Evolutionary conservation across 2,888 invertebrate genomes (phyloP), one percentile per base, ranked within the genome.

Genomic region (Ellobium chinense): DNA sequence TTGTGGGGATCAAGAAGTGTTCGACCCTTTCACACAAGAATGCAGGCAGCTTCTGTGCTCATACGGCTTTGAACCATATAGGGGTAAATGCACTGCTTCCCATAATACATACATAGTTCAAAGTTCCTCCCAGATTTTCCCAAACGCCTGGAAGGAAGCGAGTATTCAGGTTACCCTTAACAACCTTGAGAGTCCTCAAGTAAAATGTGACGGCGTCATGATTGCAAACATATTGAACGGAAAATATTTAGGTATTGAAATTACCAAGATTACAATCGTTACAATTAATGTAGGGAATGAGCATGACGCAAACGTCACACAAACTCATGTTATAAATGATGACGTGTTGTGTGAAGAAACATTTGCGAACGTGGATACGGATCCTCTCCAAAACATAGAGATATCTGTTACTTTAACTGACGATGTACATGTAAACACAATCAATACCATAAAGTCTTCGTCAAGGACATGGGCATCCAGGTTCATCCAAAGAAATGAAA

Each of bases 1-100:
- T 7, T 82, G 82, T 68, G 56, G 29, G 14, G 74, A 78, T n/a
- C 29, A 77, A 29, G 36, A 82, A 56, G 82, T 82, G 2, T 82
- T 80, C 39, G 80, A 82, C 65, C 72, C 80, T 7, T 74, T 80
- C 37, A 39, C 66, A 36, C 69, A 63, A 1, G 54, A 72, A 3
- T 82, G 82, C 37, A 66, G 58, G 29, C 46, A 56, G 12, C 34
- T 77, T 21, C 37, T 80, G 21, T 82, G 82, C n/a, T 36, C 68
- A 9, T n/a, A 36, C 9, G 82, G 82, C 4, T 76, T 37, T 24
- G 54, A 65, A 1, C 69, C 80, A 9, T 39, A 56, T 34, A 66
- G 54, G 14, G 82, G 82, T 0, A 18, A 46, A 21, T 82, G 82
- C 62, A 56, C 36, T 24, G 9, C 21, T 36, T 39, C 34, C 21